Base-by-base conservation (phyloP, 2,113 vertebrate species). In the Mus pahari region DNA sequence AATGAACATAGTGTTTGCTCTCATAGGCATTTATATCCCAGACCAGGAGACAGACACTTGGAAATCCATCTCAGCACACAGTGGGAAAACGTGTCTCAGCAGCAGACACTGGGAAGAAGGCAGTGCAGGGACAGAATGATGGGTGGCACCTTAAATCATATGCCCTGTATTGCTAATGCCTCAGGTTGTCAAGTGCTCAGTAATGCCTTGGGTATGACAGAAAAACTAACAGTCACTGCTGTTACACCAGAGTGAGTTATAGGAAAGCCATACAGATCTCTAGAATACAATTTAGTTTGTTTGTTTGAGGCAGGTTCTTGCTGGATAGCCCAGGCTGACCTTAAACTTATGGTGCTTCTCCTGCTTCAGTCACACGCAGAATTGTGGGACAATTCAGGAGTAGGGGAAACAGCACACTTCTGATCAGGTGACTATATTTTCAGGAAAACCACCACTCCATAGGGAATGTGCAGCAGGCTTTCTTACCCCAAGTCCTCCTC, bases 401-500 rank as follows among this genome's bases (percentile, higher is more conserved):
- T 53, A 91, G 39, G 39, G 77, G 17, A 45, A 36, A 28, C 3
- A 24, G 22, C 22, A 22, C 53, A 26, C 16, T 42, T 5, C 3
- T 42, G 17, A 55, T 3, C 14, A 62, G 75, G 7, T 1, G 10
- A 11, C 33, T 87, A 39, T 11, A 53, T n/a, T 87, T 24, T 70
- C 17, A 86, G 62, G 60, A 14, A 71, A 31, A 55, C 20, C 22
- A 42, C 6, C 10, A 48, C 0, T 17, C 3, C 6, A 11, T 12
- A 4, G 8, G 19, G 70, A 36, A 28, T 22, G 58, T 36, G 5
- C 8, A 7, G n/a, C 1, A 14, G 4, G 22, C 78, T 53, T 36
- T 93, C 98, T 99, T 98, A 99, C 99, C 99, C 98, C 77, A 99
- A 95, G 96, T 98, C 97, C 93, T 99, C 99, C 89, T 99, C 99